Evolutionary conservation across 2,888 invertebrate species (phyloP).

Genomic region (Polymixis flavicincta): DNA sequence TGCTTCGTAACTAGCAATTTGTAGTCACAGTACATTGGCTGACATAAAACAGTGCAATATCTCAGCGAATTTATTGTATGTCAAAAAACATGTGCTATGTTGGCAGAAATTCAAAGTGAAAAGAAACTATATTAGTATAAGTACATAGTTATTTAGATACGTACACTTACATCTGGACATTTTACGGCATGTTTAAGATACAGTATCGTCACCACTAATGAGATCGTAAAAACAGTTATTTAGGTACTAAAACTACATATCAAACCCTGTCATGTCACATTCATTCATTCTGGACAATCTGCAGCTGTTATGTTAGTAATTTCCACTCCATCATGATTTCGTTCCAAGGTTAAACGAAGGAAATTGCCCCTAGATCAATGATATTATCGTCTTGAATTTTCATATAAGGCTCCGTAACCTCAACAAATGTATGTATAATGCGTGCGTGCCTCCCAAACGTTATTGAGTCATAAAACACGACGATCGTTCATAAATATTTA

Average conservation of each 20-base stretch:
- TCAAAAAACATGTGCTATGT: slow-evolving; percentile 77
- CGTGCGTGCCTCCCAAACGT: slow-evolving; percentile 36
- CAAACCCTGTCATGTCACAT: neutral
- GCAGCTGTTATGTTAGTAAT: slow-evolving; percentile 1
- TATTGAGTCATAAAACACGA: slow-evolving; percentile 55
- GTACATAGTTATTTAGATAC: slow-evolving; percentile 28
- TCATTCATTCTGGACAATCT: neutral
- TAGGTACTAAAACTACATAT: neutral
- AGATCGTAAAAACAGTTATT: slow-evolving; percentile 19
- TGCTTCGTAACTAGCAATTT: slow-evolving; percentile 56
- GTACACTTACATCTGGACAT: slow-evolving; percentile 23
- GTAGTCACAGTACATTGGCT: slow-evolving; percentile 64
- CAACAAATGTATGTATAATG: slow-evolving; percentile 16
- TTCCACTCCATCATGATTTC: slow-evolving; percentile 27
- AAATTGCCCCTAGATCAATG: slow-evolving; percentile 49
- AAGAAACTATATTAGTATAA: slow-evolving; percentile 14
- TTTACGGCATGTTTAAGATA: slow-evolving; percentile 36
- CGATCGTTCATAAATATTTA: slow-evolving; percentile 51
- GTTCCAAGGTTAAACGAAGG: slow-evolving; percentile 33
- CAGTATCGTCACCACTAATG: slow-evolving; percentile 28
- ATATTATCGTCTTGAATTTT: slow-evolving; percentile 49
- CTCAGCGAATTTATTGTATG: slow-evolving; percentile 67
- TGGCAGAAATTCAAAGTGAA: slow-evolving; percentile 81
- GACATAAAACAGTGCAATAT: slow-evolving; percentile 55
- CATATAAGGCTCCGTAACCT: slow-evolving; percentile 33